Conservation (phyloP, 2,888 invertebrate genomes). For the Exephanes ischioxanthus region DNA sequence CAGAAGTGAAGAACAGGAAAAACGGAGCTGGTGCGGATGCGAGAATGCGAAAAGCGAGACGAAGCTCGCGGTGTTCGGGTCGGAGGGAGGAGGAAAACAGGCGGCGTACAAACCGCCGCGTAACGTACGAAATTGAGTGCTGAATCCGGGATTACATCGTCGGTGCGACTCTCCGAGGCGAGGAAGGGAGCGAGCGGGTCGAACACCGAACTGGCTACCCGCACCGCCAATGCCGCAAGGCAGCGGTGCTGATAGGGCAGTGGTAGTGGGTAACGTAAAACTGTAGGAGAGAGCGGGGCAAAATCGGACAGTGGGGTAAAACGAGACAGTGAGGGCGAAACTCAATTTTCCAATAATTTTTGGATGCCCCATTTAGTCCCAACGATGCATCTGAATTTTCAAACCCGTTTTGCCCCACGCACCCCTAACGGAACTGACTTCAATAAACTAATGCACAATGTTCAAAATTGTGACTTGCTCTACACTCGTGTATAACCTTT, state of each 20-base stretch:
- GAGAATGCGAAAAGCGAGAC: constrained; percentile 38
- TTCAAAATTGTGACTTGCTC: too few species aligned
- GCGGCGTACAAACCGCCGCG: constrained; percentile 80
- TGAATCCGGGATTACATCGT: constrained; percentile 84
- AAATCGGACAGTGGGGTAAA: too few species aligned
- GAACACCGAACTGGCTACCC: constrained; percentile 39
- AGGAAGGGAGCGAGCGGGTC: constrained; percentile 50
- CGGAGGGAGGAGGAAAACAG: constrained; percentile 41
- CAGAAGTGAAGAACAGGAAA: constrained; percentile 41
- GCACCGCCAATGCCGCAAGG: constrained; percentile 32
- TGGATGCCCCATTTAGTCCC: too few species aligned
- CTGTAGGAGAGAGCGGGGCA: neutral
- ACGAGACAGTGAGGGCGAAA: too few species aligned
- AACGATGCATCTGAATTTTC: too few species aligned
- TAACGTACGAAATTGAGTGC: constrained; percentile 84
- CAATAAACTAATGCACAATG: too few species aligned
- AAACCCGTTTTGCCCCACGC: too few species aligned
- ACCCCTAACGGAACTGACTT: too few species aligned
- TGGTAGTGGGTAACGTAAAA: constrained; percentile 67
- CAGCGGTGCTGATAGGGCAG: neutral
- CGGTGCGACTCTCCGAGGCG: constrained; percentile 64
- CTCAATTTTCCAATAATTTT: too few species aligned
- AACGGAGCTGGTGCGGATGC: constrained; percentile 1
- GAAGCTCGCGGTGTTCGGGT: constrained; percentile 44
- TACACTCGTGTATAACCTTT: too few species aligned